Evolutionary conservation across 2,888 invertebrate species (phyloP), one percentile per base, ranked within the genome.

Genomic region (Leucozona laternaria): DNA sequence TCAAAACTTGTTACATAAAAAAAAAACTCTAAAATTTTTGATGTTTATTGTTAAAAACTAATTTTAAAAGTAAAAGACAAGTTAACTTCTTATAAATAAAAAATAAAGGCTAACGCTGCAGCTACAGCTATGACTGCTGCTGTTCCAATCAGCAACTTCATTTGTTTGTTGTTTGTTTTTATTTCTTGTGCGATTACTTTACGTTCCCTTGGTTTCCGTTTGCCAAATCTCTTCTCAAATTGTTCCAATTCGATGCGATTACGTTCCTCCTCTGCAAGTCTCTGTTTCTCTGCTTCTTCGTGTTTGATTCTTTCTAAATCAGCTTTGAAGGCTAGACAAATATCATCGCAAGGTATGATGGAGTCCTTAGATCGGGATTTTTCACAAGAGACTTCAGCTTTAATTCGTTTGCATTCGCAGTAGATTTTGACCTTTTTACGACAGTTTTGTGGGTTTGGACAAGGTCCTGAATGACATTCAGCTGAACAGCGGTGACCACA

Each of bases 401-500:
- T 97, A 8, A 96, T 92, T 79, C 96, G 94, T 88, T 96, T 96
- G 91, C 98, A 98, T 40, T 94, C 93, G 89, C 98, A 98, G 78
- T 94, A 93, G 0, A 97, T 92, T 91, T 96, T 96, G 0, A 97
- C 94, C 91, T 97, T 97, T 90, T 96, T 96, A 76, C 94, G 95
- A 90, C 98, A 98, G 0, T 93, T 91, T 83, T 96, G 95, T 6
- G 94, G 92, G 86, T 94, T 94, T 1, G 94, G 94, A 90, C 97
- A 98, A 0, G 91, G 89, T 0, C 96, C 97, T 0, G 95, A 93
- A 90, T 97, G 97, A 89, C 97, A 97, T 53, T 94, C 93, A 8
- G 95, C 93, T 43, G 94, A 93, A 91, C 97, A 97, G 8, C 96
- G 95, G 92, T 98, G 98, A 0, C 97, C 97, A 92, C 98, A 98